phyloP scores from a whole-genome alignment of 2,113 vertebrate species.

The Gallinago jamesoni region DNA sequence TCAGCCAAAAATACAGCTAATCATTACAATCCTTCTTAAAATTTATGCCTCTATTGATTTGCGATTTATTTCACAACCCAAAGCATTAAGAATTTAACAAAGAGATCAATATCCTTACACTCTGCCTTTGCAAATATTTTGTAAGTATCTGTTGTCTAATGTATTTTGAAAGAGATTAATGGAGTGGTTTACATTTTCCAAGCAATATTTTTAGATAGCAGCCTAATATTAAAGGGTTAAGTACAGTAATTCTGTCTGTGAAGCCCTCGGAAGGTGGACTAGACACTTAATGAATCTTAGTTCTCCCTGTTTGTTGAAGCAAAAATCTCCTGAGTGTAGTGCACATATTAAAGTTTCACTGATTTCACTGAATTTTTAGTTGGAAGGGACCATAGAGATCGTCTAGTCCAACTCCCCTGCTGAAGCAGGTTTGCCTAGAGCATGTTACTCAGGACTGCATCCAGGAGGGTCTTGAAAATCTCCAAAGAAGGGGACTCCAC shows the following conservation, averaged over 20 bases:
- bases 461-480: too few species aligned
- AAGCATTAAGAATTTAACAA: conserved; percentile 40
- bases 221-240: background rate
- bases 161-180: background rate
- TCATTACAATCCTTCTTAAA: background rate
- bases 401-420: too few species aligned
- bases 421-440: too few species aligned
- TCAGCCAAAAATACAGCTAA: background rate
- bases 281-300: background rate
- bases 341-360: background rate
- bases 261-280: background rate
- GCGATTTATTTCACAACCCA: background rate
- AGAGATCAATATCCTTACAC: background rate
- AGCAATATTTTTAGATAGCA: background rate
- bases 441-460: too few species aligned
- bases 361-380: too few species aligned
- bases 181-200: background rate
- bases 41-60: conserved; percentile 15
- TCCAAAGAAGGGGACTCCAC: too few species aligned
- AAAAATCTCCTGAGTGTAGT: background rate
- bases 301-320: background rate
- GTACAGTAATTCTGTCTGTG: background rate
- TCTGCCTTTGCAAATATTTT: background rate
- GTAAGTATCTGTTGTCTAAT: background rate
- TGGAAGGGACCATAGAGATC: too few species aligned